A percentile compares a stretch with the other conserved stretches of the same genome.
phyloP scores from a whole-genome alignment of 2,888 invertebrate genomes.

The Chalcosyrphus nemorum region DNA sequence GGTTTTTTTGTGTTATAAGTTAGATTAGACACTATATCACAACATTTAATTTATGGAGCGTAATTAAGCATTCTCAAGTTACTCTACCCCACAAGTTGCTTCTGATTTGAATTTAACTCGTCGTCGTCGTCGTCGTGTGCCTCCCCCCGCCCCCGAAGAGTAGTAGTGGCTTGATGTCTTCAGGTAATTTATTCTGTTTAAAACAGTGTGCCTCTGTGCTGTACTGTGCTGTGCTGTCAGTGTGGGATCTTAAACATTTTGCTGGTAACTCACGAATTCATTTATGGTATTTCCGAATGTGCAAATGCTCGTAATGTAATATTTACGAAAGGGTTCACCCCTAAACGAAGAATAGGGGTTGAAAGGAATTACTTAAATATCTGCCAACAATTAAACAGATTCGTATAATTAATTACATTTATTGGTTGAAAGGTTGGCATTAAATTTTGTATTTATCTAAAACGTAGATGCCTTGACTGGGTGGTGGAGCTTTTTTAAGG shows the following conservation, averaged over 20 bases:
- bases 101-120: too few species aligned
- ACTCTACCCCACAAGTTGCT: constrained; percentile 6
- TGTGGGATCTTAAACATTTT: constrained; percentile 1
- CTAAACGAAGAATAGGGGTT: constrained; percentile 58
- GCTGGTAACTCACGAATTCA: constrained; percentile 22
- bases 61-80: constrained; percentile 51
- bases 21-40: too few species aligned
- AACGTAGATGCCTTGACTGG: background rate
- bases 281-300: constrained; percentile 50
- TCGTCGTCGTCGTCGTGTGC: too few species aligned
- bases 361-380: constrained; percentile 59
- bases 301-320: constrained; percentile 19
- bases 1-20: too few species aligned
- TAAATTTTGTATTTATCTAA: background rate
- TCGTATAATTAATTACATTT: constrained; percentile 56
- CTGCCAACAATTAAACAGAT: constrained; percentile 56
- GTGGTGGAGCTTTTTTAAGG: too few species aligned
- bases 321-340: constrained; percentile 36
- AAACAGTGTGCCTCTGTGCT: too few species aligned
- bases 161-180: constrained; percentile 17
- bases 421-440: constrained; percentile 57
- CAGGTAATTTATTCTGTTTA: constrained; percentile 34
- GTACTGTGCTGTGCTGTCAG: too few species aligned
- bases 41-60: constrained; percentile 48
- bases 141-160: too few species aligned